Base-by-base conservation (phyloP, 2,113 vertebrate species). In the Perognathus longimembris region DNA sequence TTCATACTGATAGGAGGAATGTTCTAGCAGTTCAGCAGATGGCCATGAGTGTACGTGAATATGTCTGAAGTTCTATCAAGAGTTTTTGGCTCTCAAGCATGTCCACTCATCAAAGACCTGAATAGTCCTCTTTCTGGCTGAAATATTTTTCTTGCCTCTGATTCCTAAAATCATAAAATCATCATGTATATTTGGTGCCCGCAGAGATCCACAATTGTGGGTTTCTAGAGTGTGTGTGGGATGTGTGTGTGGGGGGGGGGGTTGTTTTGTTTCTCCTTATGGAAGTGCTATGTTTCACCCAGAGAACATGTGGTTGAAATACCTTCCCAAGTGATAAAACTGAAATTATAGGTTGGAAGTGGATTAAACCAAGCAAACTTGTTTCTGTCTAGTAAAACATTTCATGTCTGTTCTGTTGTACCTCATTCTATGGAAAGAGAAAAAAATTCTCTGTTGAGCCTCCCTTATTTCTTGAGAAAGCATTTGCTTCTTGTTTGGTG, bases 391-490 rank as follows among this genome's bases (percentile, higher is more conserved):
- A n/a, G 6, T 82, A 96, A 70, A 71, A 36, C 89, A 94, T 96
- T 97, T 96, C 91, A 91, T 94, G 82, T 67, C 83, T 89, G 61
- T 76, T 95, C 90, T 94, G 3, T 67, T 95, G 54, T 75, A 94
- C 57, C 28, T 50, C 21, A 66, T 24, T n/a, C 42, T 86, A 80
- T 40, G 28, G 66, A 78, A 73, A 93, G 57, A 74, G 76, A 84
- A 76, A 93, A 93, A 88, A 88, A 75, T 95, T 94, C 84, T 75
- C 71, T 30, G 17, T 28, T 8, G 17, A 95, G 66, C 42, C 92
- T 88, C 81, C 93, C 77, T 83, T 96, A 96, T 67, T 96, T 96
- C 50, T 90, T 66, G 82, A 82, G 71, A 96, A 96, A 94, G 22
- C 11, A 92, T 97, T 94, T 94, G 85, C 71, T 96, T 61, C 38